These are phyloP conservation scores for Epistrophe eligans DNA, from an alignment of 2,888 invertebrate species.

Conservation along the genomic window DNA sequence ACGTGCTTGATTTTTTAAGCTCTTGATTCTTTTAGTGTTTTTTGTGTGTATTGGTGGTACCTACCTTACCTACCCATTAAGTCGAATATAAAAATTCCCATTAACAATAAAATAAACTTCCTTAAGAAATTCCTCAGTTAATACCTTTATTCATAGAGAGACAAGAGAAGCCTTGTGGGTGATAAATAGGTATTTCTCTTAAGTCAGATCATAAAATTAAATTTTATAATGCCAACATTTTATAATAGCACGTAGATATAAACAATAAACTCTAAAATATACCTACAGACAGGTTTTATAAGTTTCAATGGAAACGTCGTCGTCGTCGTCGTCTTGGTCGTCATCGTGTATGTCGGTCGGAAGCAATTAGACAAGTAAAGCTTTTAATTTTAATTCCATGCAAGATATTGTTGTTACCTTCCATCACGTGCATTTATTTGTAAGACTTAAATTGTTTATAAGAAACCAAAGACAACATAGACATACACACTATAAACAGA, in stretches of 20 bases:
- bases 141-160: neutral
- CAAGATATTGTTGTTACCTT: neutral
- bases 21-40: neutral
- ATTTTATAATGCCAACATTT: slow-evolving; percentile 12
- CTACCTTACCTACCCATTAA: neutral
- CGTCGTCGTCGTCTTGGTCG: too few relatives aligned
- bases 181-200: neutral
- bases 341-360: neutral
- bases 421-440: neutral
- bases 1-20: slow-evolving; percentile 18
- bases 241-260: neutral
- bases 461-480: neutral
- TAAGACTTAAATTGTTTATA: neutral
- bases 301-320: neutral
- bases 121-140: neutral
- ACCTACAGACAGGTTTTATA: neutral
- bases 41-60: neutral
- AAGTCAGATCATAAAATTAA: neutral
- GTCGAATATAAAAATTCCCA: slow-evolving; percentile 4
- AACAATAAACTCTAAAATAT: neutral
- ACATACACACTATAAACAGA: neutral
- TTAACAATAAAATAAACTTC: slow-evolving; percentile 21
- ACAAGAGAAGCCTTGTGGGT: neutral
- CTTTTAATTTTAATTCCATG: slow-evolving; percentile 28
- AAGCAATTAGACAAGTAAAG: slow-evolving; percentile 19